Evolutionary conservation across 1,140 invertebrate genomes (phyloP).

Genomic region (Steinernema khuongi): DNA sequence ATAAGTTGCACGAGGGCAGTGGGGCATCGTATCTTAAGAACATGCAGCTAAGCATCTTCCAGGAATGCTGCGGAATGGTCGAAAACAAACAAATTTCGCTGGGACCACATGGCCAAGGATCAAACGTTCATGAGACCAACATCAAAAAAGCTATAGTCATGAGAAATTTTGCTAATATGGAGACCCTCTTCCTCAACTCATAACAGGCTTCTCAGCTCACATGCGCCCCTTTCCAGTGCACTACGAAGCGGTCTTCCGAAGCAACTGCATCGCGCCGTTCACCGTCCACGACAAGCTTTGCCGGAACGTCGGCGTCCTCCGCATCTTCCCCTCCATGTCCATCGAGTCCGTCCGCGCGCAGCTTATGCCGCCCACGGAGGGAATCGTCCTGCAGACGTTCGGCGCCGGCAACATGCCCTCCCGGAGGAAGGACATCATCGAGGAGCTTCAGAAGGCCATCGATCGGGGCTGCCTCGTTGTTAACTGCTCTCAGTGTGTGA

Average conservation of each 20-base stretch:
- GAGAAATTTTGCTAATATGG: too few species aligned
- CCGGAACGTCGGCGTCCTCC: slow-evolving; percentile 75
- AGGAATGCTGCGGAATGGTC: too few species aligned
- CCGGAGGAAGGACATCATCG: slow-evolving; percentile 74
- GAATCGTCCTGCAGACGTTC: slow-evolving; percentile 83
- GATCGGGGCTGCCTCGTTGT: slow-evolving; percentile 78
- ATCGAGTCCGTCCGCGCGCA: slow-evolving; percentile 72
- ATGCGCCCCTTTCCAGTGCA: slow-evolving; percentile 73
- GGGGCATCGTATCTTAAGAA: too few species aligned
- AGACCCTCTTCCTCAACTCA: too few species aligned
- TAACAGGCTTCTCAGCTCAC: too few species aligned
- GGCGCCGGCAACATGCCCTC: slow-evolving; percentile 85
- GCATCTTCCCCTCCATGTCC: slow-evolving; percentile 84
- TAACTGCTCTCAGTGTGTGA: slow-evolving; percentile 81
- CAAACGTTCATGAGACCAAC: too few species aligned
- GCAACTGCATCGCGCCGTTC: slow-evolving; percentile 71
- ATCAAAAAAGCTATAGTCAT: too few species aligned
- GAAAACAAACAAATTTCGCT: too few species aligned
- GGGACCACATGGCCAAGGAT: too few species aligned
- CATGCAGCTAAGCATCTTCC: too few species aligned
- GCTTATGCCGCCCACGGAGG: slow-evolving; percentile 75
- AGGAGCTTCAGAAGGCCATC: slow-evolving; percentile 70
- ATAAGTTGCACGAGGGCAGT: too few species aligned
- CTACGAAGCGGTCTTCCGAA: slow-evolving; percentile 72
- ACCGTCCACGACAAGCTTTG: slow-evolving; percentile 73